These are phyloP conservation scores for Oxytorus armatus DNA, from an alignment of 2,888 invertebrate genomes.

Conservation along the genomic window DNA sequence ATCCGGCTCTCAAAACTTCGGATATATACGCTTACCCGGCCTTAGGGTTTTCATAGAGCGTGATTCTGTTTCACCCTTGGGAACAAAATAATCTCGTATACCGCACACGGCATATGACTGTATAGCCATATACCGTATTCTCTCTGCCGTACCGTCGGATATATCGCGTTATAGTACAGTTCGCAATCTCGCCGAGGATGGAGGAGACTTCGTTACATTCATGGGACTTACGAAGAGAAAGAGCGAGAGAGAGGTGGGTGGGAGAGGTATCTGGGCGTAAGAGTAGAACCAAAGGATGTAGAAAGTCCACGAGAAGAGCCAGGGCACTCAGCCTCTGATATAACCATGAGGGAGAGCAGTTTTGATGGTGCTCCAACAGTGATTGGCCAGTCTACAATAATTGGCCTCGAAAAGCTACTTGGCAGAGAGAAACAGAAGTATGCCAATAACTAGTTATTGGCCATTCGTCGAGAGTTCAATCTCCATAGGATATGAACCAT, in stretches of 20 bases:
- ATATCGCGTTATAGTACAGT: conserved; percentile 47
- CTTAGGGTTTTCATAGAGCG: conserved; percentile 51
- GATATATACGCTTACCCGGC: conserved; percentile 26
- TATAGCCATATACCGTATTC: conserved; percentile 24
- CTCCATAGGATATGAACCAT: conserved; percentile 11
- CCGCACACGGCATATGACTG: conserved; percentile 18
- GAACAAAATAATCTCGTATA: conserved; percentile 60
- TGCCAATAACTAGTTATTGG: conserved; percentile 16
- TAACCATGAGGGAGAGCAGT: conserved; percentile 12
- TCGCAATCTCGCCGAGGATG: conserved; percentile 64
- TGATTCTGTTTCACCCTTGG: conserved; percentile 57
- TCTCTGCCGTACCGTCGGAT: conserved; percentile 56
- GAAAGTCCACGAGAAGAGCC: conserved; percentile 37
- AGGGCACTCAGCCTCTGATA: conserved; percentile 40
- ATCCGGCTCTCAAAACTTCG: conserved; percentile 57
- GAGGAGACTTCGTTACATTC: conserved; percentile 70
- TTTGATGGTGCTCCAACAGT: neutral
- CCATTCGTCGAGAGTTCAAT: conserved; percentile 15
- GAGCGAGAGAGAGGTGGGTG: conserved; percentile 28
- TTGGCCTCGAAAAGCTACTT: conserved; percentile 5
- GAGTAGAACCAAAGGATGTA: conserved; percentile 30
- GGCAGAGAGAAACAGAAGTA: conserved; percentile 4
- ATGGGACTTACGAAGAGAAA: conserved; percentile 57
- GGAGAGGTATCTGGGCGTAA: conserved; percentile 38
- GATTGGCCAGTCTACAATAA: conserved; percentile 2